Evolutionary conservation across 2,888 invertebrate species (phyloP).

Genomic region (Phortica magna): DNA sequence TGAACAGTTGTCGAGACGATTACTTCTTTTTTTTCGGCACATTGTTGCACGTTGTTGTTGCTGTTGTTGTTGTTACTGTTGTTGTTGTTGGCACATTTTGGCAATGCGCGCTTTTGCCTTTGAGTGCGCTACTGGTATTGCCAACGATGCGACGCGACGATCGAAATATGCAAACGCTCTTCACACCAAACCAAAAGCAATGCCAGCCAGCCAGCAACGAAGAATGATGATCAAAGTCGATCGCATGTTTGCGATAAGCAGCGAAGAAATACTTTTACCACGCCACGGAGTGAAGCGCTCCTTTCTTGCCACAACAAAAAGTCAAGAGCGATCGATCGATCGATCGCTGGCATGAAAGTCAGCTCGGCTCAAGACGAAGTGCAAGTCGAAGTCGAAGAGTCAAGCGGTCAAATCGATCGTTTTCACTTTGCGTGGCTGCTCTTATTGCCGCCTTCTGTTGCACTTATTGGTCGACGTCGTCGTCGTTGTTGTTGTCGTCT

Average conservation of each 20-base stretch:
- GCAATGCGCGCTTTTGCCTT: not conserved
- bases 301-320: constrained; percentile 38
- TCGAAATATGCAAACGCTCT: not conserved
- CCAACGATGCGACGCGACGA: not conserved
- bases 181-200: not conserved
- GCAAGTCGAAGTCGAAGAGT: too few species aligned
- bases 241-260: constrained; percentile 74
- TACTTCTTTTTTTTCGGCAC: not conserved
- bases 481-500: constrained; percentile 30
- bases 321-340: constrained; percentile 45
- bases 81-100: not conserved
- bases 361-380: too few species aligned
- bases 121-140: constrained; percentile 35
- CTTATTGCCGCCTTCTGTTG: constrained; percentile 29
- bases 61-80: not conserved
- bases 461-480: constrained; percentile 44
- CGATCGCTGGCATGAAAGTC: constrained; percentile 47
- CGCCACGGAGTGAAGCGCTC: constrained; percentile 53
- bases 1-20: not conserved
- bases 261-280: constrained; percentile 45
- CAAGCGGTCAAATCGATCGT: constrained; percentile 32
- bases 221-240: constrained; percentile 62
- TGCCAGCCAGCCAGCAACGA: not conserved
- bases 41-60: constrained; percentile 8
- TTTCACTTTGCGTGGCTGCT: not conserved